Base-by-base conservation (phyloP, 1,140 invertebrate species). In the Piezodorus guildinii region DNA sequence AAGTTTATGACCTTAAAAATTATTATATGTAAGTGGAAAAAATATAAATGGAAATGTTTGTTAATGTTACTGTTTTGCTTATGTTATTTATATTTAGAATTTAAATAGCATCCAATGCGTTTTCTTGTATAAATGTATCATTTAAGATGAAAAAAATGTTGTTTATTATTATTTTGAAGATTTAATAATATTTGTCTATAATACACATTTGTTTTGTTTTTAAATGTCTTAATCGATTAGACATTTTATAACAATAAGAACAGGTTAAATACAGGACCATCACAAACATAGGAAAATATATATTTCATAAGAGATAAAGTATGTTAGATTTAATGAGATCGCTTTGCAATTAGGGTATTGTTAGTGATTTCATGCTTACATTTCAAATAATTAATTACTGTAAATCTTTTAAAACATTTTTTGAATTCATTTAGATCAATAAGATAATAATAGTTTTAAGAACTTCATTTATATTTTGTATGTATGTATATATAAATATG, bases 301-400 rank as follows among this genome's bases (percentile, higher is more conserved):
- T 49, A 49, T 49, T 49, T 49, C 46, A 49, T 49, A 49, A 6
- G 46, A 19, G 46, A 49, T n/a, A 49, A 17, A 49, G 21, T 49
- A 49, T 21, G 46, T 49, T 49, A 49, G 46, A 49, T 49, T 49
- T 49, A 49, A 49, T 49, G 46, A 49, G 46, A n/a, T 49, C 46
- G 46, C 46, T 49, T 49, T 49, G 46, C 46, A 49, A 39, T 49
- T 49, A 49, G 46, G 10, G 46, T 21, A 49, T 49, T 49, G 21
- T 19, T 49, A 49, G 46, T 49, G 46, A 49, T 49, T 49, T 49
- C 46, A 49, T 6, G 46, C 46, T 49, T 60, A 30, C 58, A 60
- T 60, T 60, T 60, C 39, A 34, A 60, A 60, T 34, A 25, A 60
- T 60, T 30, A 60, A 19, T 34, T 19, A 30, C 39, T 27, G 23